These are phyloP conservation scores for Ennomos fuscantarius DNA, from an alignment of 2,888 invertebrate genomes.

Conservation along the genomic window DNA sequence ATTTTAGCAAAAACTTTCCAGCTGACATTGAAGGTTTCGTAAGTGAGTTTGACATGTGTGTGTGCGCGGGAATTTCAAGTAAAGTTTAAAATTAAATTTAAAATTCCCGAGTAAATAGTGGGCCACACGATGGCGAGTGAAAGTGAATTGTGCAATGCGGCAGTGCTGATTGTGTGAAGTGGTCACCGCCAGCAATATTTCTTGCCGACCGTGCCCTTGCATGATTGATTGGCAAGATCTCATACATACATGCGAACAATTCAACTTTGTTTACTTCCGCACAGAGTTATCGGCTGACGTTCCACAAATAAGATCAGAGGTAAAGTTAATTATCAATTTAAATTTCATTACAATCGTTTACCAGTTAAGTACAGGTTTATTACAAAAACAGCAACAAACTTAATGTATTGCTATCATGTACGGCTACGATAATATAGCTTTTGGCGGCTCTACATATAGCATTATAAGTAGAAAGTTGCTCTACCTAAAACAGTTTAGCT, in stretches of 20 bases:
- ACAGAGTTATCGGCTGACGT: constrained; percentile 37
- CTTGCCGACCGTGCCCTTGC: constrained; percentile 57
- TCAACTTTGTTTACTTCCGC: constrained; percentile 59
- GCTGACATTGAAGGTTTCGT: constrained; percentile 39
- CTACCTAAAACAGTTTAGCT: no score
- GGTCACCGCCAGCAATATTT: constrained; percentile 54
- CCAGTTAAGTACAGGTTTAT: no score
- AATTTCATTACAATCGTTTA: neutral
- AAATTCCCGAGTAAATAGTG: constrained; percentile 44
- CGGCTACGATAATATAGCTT: no score
- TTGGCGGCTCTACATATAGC: no score
- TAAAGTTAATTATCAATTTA: constrained; percentile 18
- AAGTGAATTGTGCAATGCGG: constrained; percentile 68
- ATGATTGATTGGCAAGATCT: constrained; percentile 74
- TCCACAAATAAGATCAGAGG: constrained; percentile 34
- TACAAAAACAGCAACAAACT: neutral
- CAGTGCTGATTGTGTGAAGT: constrained; percentile 60
- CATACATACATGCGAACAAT: constrained; percentile 64
- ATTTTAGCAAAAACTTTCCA: constrained; percentile 38
- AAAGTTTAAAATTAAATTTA: constrained; percentile 40
- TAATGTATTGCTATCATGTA: no score
- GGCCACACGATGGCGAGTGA: constrained; percentile 56
- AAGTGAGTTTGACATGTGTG: constrained; percentile 69
- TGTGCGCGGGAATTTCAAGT: constrained; percentile 70
- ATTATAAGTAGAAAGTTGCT: no score